Evolutionary conservation across 2,113 vertebrate genomes (phyloP), one percentile per base, ranked within the genome.

Genomic region (Odontesthes bonariensis): DNA sequence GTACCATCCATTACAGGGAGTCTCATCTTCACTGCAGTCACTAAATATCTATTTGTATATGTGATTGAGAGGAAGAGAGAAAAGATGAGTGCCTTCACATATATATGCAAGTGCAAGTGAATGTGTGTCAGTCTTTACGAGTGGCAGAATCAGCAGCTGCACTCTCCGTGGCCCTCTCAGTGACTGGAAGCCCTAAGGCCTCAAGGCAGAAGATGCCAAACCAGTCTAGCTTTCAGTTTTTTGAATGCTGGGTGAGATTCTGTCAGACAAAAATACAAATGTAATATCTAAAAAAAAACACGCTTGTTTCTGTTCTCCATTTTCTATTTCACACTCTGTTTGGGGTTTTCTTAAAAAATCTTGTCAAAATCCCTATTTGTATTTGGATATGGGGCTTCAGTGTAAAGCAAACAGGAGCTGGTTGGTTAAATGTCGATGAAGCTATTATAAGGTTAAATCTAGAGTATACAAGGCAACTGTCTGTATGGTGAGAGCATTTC

Each of bases 361-460:
- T 42, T 51, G 38, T 78, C 59, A 72, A 55, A 76, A 67, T 72
- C 60, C 69, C 70, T 88, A n/a, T 85, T 81, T 89, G 84, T 89
- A 67, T 89, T 80, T 77, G 70, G 70, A 89, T 27, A 86, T 55
- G 2, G 22, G 72, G 84, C 67, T 86, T 79, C 49, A 55, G 44
- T 51, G 69, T 75, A 84, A 88, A 90, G 76, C 77, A 76, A 83
- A 84, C 78, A 73, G 79, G 86, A 89, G 84, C 80, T 51, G 72
- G 77, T 73, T 85, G 83, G 76, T 82, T 87, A 80, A 83, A 86
- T 82, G 75, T 74, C 55, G 51, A 72, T 82, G 70, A 72, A 62
- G 73, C 77, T 85, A 84, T 91, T 90, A 85, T 85, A 83, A 86
- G 75, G 90, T 91, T 92, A 88, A 92, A 85, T 85, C 89, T 86